Conservation (phyloP, 1,140 invertebrate genomes). For the Aphis gossypii region DNA sequence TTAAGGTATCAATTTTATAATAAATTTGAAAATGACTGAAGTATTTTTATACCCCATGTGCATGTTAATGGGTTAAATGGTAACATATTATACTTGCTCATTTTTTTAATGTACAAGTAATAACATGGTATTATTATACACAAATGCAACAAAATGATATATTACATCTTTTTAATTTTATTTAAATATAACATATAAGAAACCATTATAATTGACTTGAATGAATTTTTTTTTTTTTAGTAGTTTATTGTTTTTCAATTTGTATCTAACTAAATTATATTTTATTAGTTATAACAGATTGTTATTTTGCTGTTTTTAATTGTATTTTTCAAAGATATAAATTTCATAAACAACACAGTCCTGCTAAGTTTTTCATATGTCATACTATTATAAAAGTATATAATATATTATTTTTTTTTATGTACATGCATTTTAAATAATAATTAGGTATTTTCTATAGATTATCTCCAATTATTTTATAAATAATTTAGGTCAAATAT, state of each 20-base stretch:
- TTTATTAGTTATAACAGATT: neutral
- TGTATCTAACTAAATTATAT: neutral
- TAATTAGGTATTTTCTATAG: conserved; percentile 13
- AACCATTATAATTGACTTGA: neutral
- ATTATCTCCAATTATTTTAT: neutral
- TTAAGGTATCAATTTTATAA: neutral
- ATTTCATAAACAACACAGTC: neutral
- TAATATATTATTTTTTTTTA: neutral
- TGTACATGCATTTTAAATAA: neutral
- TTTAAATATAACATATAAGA: neutral
- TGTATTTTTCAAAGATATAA: neutral
- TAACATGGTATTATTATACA: neutral
- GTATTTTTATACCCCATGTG: neutral
- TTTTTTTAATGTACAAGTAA: neutral
- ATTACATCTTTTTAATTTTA: neutral
- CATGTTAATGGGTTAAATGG: neutral
- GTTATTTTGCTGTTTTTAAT: neutral
- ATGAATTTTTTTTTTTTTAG: neutral
- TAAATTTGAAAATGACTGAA: neutral
- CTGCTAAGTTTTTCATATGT: neutral
- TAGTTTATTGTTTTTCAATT: neutral
- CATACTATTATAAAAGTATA: neutral
- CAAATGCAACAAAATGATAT: neutral
- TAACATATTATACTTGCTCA: neutral
- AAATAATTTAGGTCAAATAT: conserved; percentile 16